Evolutionary conservation across 1,140 invertebrate genomes (phyloP).

Genomic region (Anoplophora glabripennis): DNA sequence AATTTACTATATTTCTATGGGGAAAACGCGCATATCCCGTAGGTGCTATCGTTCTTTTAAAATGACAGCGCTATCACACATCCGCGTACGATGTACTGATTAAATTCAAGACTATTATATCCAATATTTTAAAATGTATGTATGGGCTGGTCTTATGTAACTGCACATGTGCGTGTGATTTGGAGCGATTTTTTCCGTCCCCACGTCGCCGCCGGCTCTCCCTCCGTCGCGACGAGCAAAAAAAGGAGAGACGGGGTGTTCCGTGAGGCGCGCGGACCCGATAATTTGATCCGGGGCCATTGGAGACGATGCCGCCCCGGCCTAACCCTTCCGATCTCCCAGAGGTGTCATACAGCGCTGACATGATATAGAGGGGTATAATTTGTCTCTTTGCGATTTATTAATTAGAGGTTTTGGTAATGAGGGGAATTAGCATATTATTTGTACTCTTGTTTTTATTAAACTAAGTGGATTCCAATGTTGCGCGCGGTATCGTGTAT

Average conservation of each 20-base stretch:
- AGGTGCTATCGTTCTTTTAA: slow-evolving; percentile 41
- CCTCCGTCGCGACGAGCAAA: background rate
- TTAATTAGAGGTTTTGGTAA: slow-evolving; percentile 41
- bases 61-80: slow-evolving; percentile 43
- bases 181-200: slow-evolving; percentile 1
- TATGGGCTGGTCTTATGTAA: slow-evolving; percentile 25
- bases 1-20: slow-evolving; percentile 42
- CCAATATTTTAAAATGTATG: slow-evolving; percentile 37
- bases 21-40: slow-evolving; percentile 37
- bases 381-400: slow-evolving; percentile 44
- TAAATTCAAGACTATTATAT: slow-evolving; percentile 39
- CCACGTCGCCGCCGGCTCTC: background rate
- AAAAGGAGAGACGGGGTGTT: background rate
- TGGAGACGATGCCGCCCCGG: slow-evolving; percentile 12
- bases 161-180: slow-evolving; percentile 35
- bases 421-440: slow-evolving; percentile 19
- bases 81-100: slow-evolving; percentile 38
- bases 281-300: background rate
- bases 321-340: slow-evolving; percentile 44
- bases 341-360: slow-evolving; percentile 41
- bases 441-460: slow-evolving; percentile 17
- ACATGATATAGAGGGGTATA: slow-evolving; percentile 45
- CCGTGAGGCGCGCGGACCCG: background rate
- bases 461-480: slow-evolving; percentile 23
- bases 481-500: background rate